Conservation (phyloP, 2,113 vertebrate genomes). For the Mionectes macconnelli region DNA sequence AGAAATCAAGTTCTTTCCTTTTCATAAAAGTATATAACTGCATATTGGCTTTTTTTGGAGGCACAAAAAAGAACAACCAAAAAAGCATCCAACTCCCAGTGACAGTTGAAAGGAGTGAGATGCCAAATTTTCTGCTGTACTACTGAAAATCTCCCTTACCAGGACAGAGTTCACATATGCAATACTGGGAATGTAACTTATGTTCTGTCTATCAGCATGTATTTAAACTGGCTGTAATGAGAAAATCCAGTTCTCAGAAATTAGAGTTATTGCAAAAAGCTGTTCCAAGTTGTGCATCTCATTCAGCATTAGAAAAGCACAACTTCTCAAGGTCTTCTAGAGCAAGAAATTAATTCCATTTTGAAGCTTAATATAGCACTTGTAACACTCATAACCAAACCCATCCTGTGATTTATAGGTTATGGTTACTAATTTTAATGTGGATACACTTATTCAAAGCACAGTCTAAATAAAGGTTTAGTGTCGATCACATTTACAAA, state of each 20-base stretch:
- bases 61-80: neutral
- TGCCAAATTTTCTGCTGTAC: neutral
- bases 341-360: neutral
- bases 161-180: neutral
- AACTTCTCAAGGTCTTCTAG: constrained; percentile 27
- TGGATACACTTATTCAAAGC: constrained; percentile 61
- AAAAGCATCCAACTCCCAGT: neutral
- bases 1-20: neutral
- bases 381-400: constrained; percentile 12
- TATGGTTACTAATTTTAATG: constrained; percentile 53
- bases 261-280: neutral
- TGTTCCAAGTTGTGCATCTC: neutral
- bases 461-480: constrained; percentile 65
- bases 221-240: too few species aligned
- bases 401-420: constrained; percentile 30
- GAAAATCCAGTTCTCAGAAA: neutral
- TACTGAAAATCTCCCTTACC: neutral
- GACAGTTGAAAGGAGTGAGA: neutral
- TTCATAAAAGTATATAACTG: neutral
- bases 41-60: neutral
- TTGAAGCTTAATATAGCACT: constrained; percentile 8
- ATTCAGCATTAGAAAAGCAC: neutral
- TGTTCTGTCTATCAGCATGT: neutral
- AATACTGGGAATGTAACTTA: neutral
- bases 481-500: constrained; percentile 70